These are phyloP conservation scores for Choristoneura rosaceana DNA, from an alignment of 2,888 invertebrate species.

Conservation along the genomic window DNA sequence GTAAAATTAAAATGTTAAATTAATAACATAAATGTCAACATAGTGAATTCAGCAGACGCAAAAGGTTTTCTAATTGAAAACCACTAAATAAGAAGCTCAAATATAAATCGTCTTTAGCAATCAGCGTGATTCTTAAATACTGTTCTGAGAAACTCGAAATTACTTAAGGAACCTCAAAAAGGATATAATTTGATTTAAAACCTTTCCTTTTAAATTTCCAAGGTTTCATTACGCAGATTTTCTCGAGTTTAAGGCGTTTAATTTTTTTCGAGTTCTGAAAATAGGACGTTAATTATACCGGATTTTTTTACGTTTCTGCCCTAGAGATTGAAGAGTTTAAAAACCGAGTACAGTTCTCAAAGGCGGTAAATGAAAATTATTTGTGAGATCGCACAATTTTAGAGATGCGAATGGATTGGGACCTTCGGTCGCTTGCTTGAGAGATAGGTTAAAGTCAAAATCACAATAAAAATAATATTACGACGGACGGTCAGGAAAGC, in stretches of 20 bases:
- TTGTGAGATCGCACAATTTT: too few species aligned
- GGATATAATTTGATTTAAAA: conserved; percentile 3
- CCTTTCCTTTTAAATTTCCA: background rate
- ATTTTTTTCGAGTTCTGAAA: background rate
- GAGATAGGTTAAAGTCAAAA: too few species aligned
- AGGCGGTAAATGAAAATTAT: too few species aligned
- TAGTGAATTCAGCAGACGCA: too few species aligned
- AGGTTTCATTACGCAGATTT: background rate
- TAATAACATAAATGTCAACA: background rate
- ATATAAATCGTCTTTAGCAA: conserved; percentile 5
- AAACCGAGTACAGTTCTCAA: background rate
- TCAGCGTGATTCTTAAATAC: background rate
- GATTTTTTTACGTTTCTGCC: background rate
- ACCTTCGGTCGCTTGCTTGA: too few species aligned
- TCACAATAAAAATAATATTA: too few species aligned
- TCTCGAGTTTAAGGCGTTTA: background rate
- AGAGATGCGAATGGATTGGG: too few species aligned
- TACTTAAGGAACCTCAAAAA: background rate
- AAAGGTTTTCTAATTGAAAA: too few species aligned
- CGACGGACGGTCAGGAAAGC: too few species aligned
- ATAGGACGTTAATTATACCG: background rate
- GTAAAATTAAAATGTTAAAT: too few species aligned
- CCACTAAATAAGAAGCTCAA: background rate
- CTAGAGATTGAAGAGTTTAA: background rate
- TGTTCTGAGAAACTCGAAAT: background rate